These are phyloP conservation scores for Sitobion miscanthi DNA, from an alignment of 1,140 invertebrate species.

Conservation along the genomic window DNA sequence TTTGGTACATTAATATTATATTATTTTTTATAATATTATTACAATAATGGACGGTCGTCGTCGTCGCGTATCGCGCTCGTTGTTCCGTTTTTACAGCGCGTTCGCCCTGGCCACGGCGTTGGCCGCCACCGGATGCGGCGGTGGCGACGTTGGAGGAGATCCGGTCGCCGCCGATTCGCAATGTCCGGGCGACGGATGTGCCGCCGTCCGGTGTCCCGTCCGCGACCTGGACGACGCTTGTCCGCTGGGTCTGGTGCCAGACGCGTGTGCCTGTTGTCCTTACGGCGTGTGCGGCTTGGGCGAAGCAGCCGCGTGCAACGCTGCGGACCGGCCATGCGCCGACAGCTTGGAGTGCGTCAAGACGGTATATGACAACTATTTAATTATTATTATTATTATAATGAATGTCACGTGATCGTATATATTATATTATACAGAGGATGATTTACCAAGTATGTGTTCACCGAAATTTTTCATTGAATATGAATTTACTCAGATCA, in stretches of 20 bases:
- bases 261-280: slow-evolving; percentile 68
- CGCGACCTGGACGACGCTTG: slow-evolving; percentile 61
- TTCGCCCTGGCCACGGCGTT: neutral
- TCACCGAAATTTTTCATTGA: too few relatives aligned
- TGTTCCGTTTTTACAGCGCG: neutral
- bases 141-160: neutral
- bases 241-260: slow-evolving; percentile 64
- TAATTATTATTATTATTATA: neutral
- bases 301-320: slow-evolving; percentile 67
- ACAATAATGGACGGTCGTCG: neutral
- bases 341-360: slow-evolving; percentile 9
- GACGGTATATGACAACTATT: neutral
- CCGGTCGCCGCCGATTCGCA: neutral
- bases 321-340: slow-evolving; percentile 3
- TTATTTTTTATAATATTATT: neutral
- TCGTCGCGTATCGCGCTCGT: neutral
- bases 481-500: too few relatives aligned
- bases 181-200: slow-evolving; percentile 22
- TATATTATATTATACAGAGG: too few relatives aligned
- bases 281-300: slow-evolving; percentile 65
- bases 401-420: too few relatives aligned
- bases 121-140: neutral
- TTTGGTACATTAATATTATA: too few relatives aligned
- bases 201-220: neutral
- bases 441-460: too few relatives aligned